Base-by-base conservation (phyloP, 2,113 vertebrate genomes). In the Sinocyclocheilus rhinocerous region DNA sequence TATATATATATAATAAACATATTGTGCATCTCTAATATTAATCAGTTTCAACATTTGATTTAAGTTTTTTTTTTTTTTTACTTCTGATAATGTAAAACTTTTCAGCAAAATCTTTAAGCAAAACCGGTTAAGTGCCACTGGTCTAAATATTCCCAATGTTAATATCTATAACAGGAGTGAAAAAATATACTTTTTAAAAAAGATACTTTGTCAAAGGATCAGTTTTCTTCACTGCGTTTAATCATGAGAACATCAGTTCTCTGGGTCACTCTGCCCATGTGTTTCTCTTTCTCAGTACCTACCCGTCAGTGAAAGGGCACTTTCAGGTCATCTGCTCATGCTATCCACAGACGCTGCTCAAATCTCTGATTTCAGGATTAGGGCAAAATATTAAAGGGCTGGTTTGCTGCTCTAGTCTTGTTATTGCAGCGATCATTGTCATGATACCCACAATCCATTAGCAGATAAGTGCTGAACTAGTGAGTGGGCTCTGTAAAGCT, bases 401-500 rank as follows among this genome's bases (percentile, higher is more conserved):
- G 92, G 90, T 85, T 90, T 84, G 92, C 89, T 94, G 92, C 91
- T 93, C 90, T 85, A 88, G 89, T 90, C 92, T 92, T 92, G 92
- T 94, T 94, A 93, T 94, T 94, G 93, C 92, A 92, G 92, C 91
- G 93, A 95, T 95, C 90, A 93, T 93, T 94, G 93, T 92, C 92
- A 92, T 93, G 94, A 95, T 95, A 95, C 91, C 93, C 92, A 93
- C 92, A 95, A 95, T 94, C 93, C 93, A 95, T 94, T 94, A 94
- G 92, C 90, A 94, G 94, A 95, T 94, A 95, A 94, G 95, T 94
- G 93, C 91, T 92, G 92, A 93, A 93, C 94, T 93, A 92, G 92
- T 90, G 91, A 92, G 92, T 92, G 88, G 91, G 91, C 91, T 93
- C 93, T 91, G 93, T 94, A 93, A 94, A 94, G 94, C 93, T 92